Evolutionary conservation across 2,888 invertebrate species (phyloP).

Genomic region (Exephanes ischioxanthus): DNA sequence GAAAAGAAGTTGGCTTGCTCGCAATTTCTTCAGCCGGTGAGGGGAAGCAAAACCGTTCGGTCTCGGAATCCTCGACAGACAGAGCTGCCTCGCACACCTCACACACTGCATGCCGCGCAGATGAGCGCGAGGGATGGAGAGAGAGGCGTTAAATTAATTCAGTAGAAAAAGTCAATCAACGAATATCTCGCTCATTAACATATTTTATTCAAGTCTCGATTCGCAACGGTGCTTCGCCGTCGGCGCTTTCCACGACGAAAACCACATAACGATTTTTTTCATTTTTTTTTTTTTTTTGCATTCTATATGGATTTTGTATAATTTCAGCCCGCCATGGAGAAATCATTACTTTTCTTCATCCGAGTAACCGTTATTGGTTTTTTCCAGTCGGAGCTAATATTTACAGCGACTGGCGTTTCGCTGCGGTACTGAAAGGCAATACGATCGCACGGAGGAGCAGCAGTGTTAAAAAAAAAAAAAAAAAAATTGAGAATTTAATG

Average conservation of each 20-base stretch:
- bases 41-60: slow-evolving; percentile 16
- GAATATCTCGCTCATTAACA: slow-evolving; percentile 11
- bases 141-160: neutral
- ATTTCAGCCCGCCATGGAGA: neutral
- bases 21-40: slow-evolving; percentile 75
- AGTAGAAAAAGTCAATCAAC: slow-evolving; percentile 30
- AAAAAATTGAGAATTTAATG: no score
- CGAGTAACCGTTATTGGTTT: neutral
- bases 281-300: neutral
- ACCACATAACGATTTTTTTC: neutral
- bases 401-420: no score
- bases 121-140: neutral
- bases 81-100: neutral
- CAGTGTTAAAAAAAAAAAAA: no score
- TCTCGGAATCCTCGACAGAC: neutral
- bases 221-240: neutral
- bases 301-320: neutral
- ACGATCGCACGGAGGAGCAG: no score
- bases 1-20: slow-evolving; percentile 77
- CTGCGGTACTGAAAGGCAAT: no score
- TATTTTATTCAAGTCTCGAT: slow-evolving; percentile 3
- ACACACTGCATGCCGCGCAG: neutral
- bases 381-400: neutral
- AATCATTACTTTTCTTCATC: neutral
- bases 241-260: neutral